Evolutionary conservation across 2,888 invertebrate genomes (phyloP), one percentile per base, ranked within the genome.

Genomic region (Trichogramma evanescens): DNA sequence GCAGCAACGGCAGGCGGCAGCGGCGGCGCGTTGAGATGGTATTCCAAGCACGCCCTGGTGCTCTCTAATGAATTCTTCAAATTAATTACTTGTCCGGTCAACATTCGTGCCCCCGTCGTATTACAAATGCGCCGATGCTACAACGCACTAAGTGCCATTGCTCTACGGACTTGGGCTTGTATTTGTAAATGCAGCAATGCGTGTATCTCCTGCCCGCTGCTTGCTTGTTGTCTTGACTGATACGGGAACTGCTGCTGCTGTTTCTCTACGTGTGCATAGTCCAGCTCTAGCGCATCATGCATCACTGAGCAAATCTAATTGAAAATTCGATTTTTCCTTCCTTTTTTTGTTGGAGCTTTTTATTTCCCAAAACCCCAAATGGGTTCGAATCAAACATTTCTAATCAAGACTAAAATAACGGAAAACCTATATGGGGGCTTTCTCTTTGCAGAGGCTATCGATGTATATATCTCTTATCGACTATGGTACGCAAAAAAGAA

Each of bases 1-100:
- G 50, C 38, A 1, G 38, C 5, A 50, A 7, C 8, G 5, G 1
- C 50, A n/a, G n/a, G n/a, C 38, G 5, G 38, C 5, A 50, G 50
- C 8, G 5, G 1, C 50, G 5, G 5, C 50, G 50, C 7, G n/a
- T 44, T 44, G n/a, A 44, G 5, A 10, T 26, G 38, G 38, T 56
- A 56, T 61, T 61, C 50, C 42, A 41, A 6, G 45, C 54, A 54
- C 55, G 58, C 9, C 8, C 10, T 43, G 46, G 9, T 48, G 53
- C 42, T 43, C 50, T 9, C 43, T 51, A 54, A 59, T 59, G 54
- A 62, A 62, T 62, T 62, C 51, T 59, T 62, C 50, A 59, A 54
- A 62, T 62, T 59, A 59, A 59, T 62, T 62, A 59, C 54, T 56
- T 42, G 46, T 42, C 54, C 53, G 8, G 39, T 56, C 39, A 13